phyloP scores from a whole-genome alignment of 2,888 invertebrate genomes.

The Polyommatus icarus region DNA sequence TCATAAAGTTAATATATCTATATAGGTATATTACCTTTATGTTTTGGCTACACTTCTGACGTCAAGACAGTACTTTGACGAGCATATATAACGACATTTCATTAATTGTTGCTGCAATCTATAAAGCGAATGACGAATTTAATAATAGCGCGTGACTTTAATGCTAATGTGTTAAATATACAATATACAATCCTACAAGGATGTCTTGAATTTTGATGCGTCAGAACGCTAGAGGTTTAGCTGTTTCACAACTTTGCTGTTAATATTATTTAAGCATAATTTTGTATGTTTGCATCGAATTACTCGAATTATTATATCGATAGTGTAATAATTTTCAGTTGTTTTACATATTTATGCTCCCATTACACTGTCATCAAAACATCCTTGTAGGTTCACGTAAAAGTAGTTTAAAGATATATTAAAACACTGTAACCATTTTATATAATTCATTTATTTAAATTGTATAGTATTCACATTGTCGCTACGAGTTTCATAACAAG shows the following conservation, averaged over 20 bases:
- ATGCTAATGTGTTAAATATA: background rate
- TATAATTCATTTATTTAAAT: constrained; percentile 81
- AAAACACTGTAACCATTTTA: constrained; percentile 57
- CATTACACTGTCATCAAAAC: no score
- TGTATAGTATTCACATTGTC: constrained; percentile 79
- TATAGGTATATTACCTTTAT: no score
- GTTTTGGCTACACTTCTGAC: background rate
- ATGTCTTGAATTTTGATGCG: background rate
- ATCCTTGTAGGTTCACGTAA: no score
- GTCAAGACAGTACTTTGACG: background rate
- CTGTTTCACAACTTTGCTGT: no score
- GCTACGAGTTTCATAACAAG: constrained; percentile 70
- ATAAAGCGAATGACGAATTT: background rate
- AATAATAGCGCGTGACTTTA: background rate
- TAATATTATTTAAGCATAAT: no score
- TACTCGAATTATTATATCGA: no score
- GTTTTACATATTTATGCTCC: no score
- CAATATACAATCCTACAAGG: background rate
- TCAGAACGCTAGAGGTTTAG: background rate
- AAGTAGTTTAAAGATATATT: background rate
- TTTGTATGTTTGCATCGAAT: no score
- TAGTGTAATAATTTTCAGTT: no score
- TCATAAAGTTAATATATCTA: no score
- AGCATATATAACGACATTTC: background rate
- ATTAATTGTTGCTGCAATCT: constrained; percentile 2